Conservation (phyloP, 1,140 invertebrate species). For the Papilio machaon region DNA sequence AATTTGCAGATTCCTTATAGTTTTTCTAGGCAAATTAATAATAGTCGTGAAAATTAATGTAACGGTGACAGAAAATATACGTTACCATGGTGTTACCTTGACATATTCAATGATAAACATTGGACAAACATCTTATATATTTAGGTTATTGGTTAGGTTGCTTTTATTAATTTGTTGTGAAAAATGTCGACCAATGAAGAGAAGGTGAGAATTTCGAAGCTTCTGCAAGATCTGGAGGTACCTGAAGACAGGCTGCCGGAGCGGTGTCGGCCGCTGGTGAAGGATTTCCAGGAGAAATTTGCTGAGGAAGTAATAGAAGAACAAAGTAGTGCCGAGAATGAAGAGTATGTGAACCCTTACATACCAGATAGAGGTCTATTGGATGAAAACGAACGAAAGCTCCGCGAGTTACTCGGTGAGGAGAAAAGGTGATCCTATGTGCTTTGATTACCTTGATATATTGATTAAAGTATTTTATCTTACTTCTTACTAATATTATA, state of each 20-base stretch:
- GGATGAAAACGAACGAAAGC: conserved; percentile 64
- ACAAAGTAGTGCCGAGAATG: conserved; percentile 18
- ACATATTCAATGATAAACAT: neutral
- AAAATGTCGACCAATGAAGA: conserved; percentile 72
- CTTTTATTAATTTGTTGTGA: neutral
- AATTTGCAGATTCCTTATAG: too few relatives aligned
- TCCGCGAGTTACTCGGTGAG: conserved; percentile 54
- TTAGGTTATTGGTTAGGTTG: neutral
- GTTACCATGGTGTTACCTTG: conserved; percentile 2
- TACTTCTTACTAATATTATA: too few relatives aligned
- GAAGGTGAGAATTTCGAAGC: conserved; percentile 64
- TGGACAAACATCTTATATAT: neutral
- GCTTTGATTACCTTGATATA: neutral
- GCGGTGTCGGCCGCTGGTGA: conserved; percentile 56
- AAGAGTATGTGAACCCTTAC: conserved; percentile 63
- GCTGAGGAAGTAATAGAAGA: conserved; percentile 52
- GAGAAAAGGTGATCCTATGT: conserved; percentile 51
- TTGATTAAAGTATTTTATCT: too few relatives aligned
- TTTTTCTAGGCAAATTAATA: neutral
- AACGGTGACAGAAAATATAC: neutral
- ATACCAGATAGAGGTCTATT: conserved; percentile 57
- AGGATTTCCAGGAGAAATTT: conserved; percentile 60
- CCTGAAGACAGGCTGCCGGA: conserved; percentile 66
- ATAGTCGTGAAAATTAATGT: neutral
- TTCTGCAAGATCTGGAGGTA: conserved; percentile 64